Conservation (phyloP, 2,113 vertebrate species). For the Thamnophis sirtalis region DNA sequence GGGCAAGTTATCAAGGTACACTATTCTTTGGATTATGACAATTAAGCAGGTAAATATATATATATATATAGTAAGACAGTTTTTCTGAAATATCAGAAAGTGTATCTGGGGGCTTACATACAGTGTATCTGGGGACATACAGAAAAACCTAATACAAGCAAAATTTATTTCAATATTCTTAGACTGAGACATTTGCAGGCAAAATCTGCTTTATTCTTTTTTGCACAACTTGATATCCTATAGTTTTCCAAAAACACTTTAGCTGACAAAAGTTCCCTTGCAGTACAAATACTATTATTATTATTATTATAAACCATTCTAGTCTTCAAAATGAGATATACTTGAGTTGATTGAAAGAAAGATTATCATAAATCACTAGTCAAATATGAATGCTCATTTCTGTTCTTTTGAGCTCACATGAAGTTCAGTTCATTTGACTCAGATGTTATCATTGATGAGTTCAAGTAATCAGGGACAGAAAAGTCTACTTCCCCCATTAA, state of each 20-base stretch:
- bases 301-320: neutral
- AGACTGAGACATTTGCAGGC: neutral
- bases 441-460: neutral
- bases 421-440: neutral
- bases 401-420: neutral
- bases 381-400: neutral
- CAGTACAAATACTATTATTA: neutral
- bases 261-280: neutral
- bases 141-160: neutral
- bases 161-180: neutral
- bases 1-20: slow-evolving; percentile 42
- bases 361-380: neutral
- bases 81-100: neutral
- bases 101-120: neutral
- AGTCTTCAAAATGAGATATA: neutral
- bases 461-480: neutral
- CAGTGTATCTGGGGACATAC: neutral
- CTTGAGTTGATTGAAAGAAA: slow-evolving; percentile 1
- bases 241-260: neutral
- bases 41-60: neutral
- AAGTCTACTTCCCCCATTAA: neutral
- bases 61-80: neutral
- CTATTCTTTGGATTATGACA: neutral
- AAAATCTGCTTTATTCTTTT: neutral
- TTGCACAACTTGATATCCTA: neutral